Percentiles rank a stretch among this genome's conserved stretches.
Evolutionary conservation across 2,113 vertebrate genomes (phyloP).

Genomic region (Paradoxurus hermaphroditus): DNA sequence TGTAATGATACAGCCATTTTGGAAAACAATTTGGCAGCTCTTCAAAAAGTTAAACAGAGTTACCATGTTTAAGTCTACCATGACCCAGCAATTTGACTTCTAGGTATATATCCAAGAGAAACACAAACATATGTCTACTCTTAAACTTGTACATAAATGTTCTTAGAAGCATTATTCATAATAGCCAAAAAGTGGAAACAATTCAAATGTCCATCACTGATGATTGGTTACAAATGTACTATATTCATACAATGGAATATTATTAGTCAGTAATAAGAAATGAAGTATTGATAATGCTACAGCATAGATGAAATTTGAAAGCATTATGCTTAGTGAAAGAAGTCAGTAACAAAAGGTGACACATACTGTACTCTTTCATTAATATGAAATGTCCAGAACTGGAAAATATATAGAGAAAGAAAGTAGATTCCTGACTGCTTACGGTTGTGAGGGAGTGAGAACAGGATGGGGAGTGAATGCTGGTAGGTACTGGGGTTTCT

Average conservation of each 20-base stretch:
- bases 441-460: not conserved
- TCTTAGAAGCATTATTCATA: not conserved
- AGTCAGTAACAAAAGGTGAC: not conserved
- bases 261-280: not conserved
- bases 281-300: not conserved
- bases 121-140: not conserved
- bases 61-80: not conserved
- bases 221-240: not conserved
- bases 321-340: not conserved
- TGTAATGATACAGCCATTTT: not conserved
- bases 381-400: not conserved
- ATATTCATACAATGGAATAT: not conserved
- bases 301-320: not conserved
- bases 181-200: not conserved
- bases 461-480: not conserved
- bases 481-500: not conserved
- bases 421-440: not conserved
- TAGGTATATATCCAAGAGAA: not conserved
- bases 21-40: not conserved
- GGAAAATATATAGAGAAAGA: not conserved
- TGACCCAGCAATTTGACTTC: not conserved
- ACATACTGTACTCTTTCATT: not conserved
- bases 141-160: not conserved
- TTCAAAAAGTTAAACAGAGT: not conserved
- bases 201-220: not conserved